Evolutionary conservation across 2,888 invertebrate genomes (phyloP).

Genomic region (Himalopsyche tibetana): DNA sequence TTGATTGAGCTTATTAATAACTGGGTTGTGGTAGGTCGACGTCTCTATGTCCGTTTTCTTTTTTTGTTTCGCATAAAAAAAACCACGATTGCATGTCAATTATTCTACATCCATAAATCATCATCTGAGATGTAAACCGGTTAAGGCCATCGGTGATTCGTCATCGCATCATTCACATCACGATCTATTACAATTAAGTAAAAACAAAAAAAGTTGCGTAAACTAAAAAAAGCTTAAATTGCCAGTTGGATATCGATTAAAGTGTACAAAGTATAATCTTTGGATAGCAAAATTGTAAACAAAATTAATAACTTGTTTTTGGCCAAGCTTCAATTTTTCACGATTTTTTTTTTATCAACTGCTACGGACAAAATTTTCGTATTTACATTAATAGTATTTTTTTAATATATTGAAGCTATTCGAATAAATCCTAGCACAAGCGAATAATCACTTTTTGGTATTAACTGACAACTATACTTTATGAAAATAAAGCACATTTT

Average conservation of each 20-base stretch:
- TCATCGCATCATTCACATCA: slow-evolving; percentile 18
- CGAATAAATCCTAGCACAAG: no score
- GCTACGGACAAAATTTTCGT: no score
- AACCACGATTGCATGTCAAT: not conserved
- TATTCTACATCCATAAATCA: slow-evolving; percentile 20
- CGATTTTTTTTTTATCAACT: no score
- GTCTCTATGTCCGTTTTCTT: not conserved
- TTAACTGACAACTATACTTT: no score
- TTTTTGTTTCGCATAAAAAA: slow-evolving; percentile 22
- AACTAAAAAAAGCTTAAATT: not conserved
- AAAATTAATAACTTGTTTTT: no score
- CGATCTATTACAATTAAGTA: slow-evolving; percentile 5
- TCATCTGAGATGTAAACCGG: not conserved
- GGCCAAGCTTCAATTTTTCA: no score
- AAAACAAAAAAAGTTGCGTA: slow-evolving; percentile 1
- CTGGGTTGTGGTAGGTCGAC: slow-evolving; percentile 11
- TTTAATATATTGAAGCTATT: no score
- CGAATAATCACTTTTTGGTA: no score
- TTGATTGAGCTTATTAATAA: slow-evolving; percentile 5
- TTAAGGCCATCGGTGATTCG: slow-evolving; percentile 5
- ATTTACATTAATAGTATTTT: no score
- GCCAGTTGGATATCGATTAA: not conserved
- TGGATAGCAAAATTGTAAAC: not conserved
- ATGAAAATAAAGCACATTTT: no score
- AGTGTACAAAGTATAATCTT: not conserved